These are phyloP conservation scores for Drosophila lowei DNA, from an alignment of 1,140 invertebrate species.

Conservation along the genomic window DNA sequence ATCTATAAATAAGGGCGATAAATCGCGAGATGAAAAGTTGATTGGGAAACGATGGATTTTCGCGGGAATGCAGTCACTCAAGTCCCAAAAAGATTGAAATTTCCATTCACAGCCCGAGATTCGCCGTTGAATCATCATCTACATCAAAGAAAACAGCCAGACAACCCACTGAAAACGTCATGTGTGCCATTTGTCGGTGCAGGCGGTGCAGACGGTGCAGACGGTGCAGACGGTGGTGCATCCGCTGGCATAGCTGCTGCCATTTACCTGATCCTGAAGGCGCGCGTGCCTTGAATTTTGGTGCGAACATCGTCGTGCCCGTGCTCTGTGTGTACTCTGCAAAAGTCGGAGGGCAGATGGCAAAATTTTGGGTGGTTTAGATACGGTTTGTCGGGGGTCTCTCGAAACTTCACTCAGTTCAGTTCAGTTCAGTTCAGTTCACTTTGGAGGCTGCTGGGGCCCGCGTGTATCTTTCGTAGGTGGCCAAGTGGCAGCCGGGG, in stretches of 20 bases:
- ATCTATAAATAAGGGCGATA: slow-evolving; percentile 68
- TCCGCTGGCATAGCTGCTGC: slow-evolving; percentile 20
- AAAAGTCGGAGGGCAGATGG: slow-evolving; percentile 49
- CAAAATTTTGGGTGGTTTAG: neutral
- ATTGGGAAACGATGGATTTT: slow-evolving; percentile 34
- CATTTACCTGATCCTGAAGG: slow-evolving; percentile 87
- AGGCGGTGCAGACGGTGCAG: slow-evolving; percentile 2
- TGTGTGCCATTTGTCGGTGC: slow-evolving; percentile 56
- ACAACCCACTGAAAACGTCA: slow-evolving; percentile 64
- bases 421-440: slow-evolving; percentile 37
- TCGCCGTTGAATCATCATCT: slow-evolving; percentile 27
- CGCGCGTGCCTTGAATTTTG: slow-evolving; percentile 90
- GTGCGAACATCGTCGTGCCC: slow-evolving; percentile 86
- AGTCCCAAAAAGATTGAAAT: slow-evolving; percentile 19
- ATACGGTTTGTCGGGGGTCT: neutral
- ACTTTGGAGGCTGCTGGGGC: neutral
- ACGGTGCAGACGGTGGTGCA: slow-evolving; percentile 23
- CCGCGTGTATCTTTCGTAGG: too few relatives aligned
- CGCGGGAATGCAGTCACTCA: too few relatives aligned
- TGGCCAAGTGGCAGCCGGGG: neutral
- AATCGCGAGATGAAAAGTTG: slow-evolving; percentile 54
- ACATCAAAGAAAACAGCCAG: slow-evolving; percentile 21
- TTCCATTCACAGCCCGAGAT: slow-evolving; percentile 25
- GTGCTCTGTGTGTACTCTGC: slow-evolving; percentile 70
- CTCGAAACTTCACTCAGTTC: slow-evolving; percentile 19